Evolutionary conservation across 2,888 invertebrate species (phyloP), one percentile per base, ranked within the genome.

Genomic region (Acleris cristana): DNA sequence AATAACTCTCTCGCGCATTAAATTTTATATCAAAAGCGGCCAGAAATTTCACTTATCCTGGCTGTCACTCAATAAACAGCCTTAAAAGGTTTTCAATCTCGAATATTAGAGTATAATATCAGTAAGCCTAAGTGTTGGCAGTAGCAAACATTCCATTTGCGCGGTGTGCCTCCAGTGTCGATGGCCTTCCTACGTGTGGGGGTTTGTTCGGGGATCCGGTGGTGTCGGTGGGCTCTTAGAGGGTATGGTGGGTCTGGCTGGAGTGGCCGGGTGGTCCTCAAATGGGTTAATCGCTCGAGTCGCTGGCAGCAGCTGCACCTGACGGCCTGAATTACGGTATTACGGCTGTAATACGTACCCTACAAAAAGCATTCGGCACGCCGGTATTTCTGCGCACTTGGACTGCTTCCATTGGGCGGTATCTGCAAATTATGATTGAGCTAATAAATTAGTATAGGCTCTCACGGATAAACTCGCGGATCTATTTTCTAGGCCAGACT

Each of bases 201-300:
- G 51, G 45, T 45, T 66, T n/a, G 51, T 40, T 19, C 51, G 44
- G 55, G 21, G 51, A 44, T 61, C 23, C 40, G 40, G 40, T 61
- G 26, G 40, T 40, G 52, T 66, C 49, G 30, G 63, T 49, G 48
- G 58, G 57, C 19, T 57, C 62, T 67, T 63, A 48, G 57, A 53
- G 67, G 26, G 14, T 49, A 40, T 52, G 34, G 57, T 57, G 58
- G 23, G 67, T 67, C 66, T 57, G 14, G 48, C 18, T 52, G 30
- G 19, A 62, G 30, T 66, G 66, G 66, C 51, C 57, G 66, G 61
- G 52, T 44, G 60, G 55, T 62, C 14, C 49, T 67, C 67, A 89
- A 90, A 90, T 89, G 89, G 89, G 89, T 92, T 92, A 91, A 92
- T 92, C 89, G 89, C 79, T 83, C 76, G 85, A 88, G 86, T 86